Evolutionary conservation across 2,113 vertebrate species (phyloP).

Genomic region (Heterocephalus glaber): DNA sequence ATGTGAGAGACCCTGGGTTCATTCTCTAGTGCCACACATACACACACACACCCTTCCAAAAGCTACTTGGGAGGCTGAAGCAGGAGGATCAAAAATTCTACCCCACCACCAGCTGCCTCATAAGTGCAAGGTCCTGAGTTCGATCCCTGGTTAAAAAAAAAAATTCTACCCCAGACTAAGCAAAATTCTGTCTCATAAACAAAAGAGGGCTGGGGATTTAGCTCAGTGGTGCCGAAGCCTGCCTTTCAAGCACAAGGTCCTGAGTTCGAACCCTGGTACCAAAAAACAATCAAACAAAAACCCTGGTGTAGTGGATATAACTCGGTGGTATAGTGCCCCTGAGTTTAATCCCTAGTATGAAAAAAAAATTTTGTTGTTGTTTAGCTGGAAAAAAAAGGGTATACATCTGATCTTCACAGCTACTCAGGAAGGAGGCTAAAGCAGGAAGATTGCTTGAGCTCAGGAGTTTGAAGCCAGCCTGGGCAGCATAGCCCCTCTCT

Average conservation of each 20-base stretch:
- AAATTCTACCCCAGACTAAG: background rate
- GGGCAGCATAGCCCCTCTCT: background rate
- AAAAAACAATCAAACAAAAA: background rate
- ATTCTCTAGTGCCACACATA: background rate
- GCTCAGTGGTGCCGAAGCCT: too few relatives aligned
- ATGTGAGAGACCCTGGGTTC: background rate
- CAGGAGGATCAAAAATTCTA: background rate
- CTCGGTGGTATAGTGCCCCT: background rate
- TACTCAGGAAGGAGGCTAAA: background rate
- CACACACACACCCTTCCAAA: background rate
- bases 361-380: background rate
- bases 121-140: too few relatives aligned
- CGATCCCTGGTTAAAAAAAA: too few relatives aligned
- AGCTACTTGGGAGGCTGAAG: background rate
- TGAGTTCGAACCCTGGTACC: too few relatives aligned
- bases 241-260: too few relatives aligned
- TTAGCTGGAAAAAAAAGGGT: background rate
- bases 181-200: background rate
- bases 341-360: background rate
- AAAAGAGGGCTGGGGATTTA: background rate
- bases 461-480: background rate
- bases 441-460: background rate
- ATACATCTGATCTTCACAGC: background rate
- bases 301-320: background rate
- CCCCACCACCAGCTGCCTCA: too few relatives aligned